Base-by-base conservation (phyloP, 2,797 vertebrate genomes). In the Poeciliopsis presidionis region DNA sequence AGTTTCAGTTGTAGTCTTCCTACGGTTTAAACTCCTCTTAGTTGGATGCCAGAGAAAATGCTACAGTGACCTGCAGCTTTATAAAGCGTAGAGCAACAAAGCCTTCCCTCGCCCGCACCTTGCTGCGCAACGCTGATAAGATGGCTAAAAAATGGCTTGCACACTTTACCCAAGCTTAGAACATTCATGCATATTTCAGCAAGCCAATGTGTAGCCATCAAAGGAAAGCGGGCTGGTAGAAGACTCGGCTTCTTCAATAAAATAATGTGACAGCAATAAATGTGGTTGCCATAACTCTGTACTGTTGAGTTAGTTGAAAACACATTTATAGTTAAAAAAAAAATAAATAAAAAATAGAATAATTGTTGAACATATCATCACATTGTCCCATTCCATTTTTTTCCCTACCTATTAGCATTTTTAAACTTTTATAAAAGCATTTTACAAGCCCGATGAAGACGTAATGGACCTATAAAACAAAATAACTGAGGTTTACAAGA, bases 261-360 rank as follows among this genome's bases (percentile, higher is more conserved):
- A 39, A 65, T 65, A 61, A 65, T 65, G 61, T 39, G 7, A 65
- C 30, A 9, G 61, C 14, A 65, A 65, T 65, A 65, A 65, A 65
- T 65, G 61, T 20, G 61, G 18, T 65, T 39, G 7, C 7, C 61
- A 39, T 39, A 65, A 39, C 59, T 30, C 28, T 63, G 59, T 4
- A 63, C 61, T 39, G 33, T 65, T 65, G 3, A 39, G 8, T 65
- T 36, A 65, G 33, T 36, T 22, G 30, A 65, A 65, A 65, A 65
- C 59, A 59, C 16, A 36, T 63, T 63, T 63, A 18, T 2, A 63
- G 16, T 61, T 41, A 0, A 8, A 41, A 41, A 41, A 41, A 8
- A 39, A 39, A 39, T 5, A 39, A 39, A 39, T 33, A 33, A 39
- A 41, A 1, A 41, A 63, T 18, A 30, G 14, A 63, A 63, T 63